These are phyloP conservation scores for Ridgeia piscesae DNA, from an alignment of 1,140 invertebrate species.

Conservation along the genomic window DNA sequence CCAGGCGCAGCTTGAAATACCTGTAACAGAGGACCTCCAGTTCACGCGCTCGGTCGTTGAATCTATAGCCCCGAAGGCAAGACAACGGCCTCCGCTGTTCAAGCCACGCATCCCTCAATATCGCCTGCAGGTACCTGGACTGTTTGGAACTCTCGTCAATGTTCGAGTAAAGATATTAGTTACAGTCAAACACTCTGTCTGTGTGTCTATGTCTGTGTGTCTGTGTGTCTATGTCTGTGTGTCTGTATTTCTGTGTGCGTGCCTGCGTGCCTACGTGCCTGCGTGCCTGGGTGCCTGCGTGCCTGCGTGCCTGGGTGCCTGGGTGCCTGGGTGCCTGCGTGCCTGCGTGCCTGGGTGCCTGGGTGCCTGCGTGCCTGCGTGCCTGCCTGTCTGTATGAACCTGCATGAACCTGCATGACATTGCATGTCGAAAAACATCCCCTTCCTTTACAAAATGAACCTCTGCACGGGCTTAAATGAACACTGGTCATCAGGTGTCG, in stretches of 20 bases:
- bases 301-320: not conserved
- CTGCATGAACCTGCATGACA: not conserved
- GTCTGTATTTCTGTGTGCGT: too few relatives aligned
- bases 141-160: not conserved
- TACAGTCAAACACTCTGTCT: not conserved
- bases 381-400: not conserved
- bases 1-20: not conserved
- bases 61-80: not conserved
- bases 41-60: not conserved
- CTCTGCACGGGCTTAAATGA: too few relatives aligned
- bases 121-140: not conserved
- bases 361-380: not conserved
- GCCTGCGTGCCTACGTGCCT: not conserved
- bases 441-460: too few relatives aligned
- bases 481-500: too few relatives aligned
- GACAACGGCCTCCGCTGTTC: not conserved
- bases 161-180: not conserved
- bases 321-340: too few relatives aligned
- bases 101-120: not conserved
- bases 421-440: too few relatives aligned
- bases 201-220: too few relatives aligned
- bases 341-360: not conserved
- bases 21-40: not conserved
- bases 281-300: too few relatives aligned
- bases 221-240: too few relatives aligned